A percentile compares a stretch with the other conserved stretches of the same genome.
Conservation (phyloP, 2,113 vertebrate species). For the Lota lota region DNA sequence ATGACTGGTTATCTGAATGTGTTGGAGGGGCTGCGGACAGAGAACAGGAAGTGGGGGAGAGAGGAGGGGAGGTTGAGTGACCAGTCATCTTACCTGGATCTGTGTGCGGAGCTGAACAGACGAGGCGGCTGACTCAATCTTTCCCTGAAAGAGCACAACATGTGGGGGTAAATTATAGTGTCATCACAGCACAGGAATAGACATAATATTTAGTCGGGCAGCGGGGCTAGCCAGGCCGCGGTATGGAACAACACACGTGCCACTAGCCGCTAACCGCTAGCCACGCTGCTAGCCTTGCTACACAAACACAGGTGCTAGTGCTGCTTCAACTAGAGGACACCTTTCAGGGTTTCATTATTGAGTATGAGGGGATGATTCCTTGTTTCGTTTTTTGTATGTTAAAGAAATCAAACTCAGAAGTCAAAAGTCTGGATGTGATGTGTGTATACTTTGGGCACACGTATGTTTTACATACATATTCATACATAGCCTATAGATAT, state of each 20-base stretch:
- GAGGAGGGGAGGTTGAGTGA: slow-evolving; percentile 26
- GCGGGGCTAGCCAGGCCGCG: not conserved
- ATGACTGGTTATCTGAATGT: slow-evolving; percentile 1
- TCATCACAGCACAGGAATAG: slow-evolving; percentile 41
- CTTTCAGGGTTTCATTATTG: not conserved
- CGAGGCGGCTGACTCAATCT: slow-evolving; percentile 79
- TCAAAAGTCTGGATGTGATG: too few relatives aligned
- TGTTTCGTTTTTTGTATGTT: not conserved
- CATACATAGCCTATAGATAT: too few relatives aligned
- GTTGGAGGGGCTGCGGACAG: slow-evolving; percentile 39
- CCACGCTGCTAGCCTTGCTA: too few relatives aligned
- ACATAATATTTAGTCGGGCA: slow-evolving; percentile 31
- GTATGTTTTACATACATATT: too few relatives aligned
- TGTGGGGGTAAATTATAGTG: slow-evolving; percentile 41
- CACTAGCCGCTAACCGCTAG: too few relatives aligned
- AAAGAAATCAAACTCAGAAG: not conserved
- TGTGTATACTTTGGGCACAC: too few relatives aligned
- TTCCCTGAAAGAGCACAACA: slow-evolving; percentile 61
- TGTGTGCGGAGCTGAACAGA: slow-evolving; percentile 89
- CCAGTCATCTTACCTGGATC: slow-evolving; percentile 81
- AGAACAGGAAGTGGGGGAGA: slow-evolving; percentile 37
- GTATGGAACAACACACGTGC: too few relatives aligned
- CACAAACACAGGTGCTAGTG: too few relatives aligned
- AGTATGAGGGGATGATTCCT: not conserved
- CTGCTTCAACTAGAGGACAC: too few relatives aligned